These are phyloP conservation scores for Mya arenaria DNA, from an alignment of 1,140 invertebrate genomes.

Conservation along the genomic window DNA sequence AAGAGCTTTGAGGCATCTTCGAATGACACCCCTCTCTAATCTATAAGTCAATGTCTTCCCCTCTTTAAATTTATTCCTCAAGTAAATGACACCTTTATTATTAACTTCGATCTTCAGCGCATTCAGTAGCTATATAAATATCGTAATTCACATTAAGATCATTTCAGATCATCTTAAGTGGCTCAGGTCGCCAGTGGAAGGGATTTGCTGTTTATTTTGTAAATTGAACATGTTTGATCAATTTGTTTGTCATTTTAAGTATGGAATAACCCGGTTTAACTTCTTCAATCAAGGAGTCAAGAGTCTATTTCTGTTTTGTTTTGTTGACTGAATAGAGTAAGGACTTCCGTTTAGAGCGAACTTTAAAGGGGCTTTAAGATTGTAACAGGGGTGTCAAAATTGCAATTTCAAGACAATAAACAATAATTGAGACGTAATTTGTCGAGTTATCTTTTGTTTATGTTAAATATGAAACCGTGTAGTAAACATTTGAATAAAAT, in stretches of 20 bases:
- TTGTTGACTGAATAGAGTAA: background rate
- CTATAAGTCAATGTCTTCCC: too few species aligned
- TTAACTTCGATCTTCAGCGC: background rate
- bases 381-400: too few species aligned
- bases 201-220: background rate
- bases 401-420: too few species aligned
- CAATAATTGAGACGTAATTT: too few species aligned
- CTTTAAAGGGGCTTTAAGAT: too few species aligned
- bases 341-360: background rate
- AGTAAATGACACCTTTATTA: background rate
- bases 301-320: background rate
- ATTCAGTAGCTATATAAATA: background rate
- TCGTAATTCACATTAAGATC: background rate
- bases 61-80: too few species aligned
- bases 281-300: background rate
- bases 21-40: too few species aligned
- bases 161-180: background rate
- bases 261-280: background rate
- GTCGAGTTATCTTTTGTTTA: too few species aligned
- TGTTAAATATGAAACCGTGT: too few species aligned
- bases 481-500: too few species aligned
- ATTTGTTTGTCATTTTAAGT: background rate
- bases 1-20: too few species aligned
- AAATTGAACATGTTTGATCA: background rate
- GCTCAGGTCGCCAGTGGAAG: background rate